Percentiles rank a stretch among this genome's conserved stretches.
These are phyloP conservation scores for Orientallactaga sibirica DNA, from an alignment of 2,797 vertebrate species.

Conservation along the genomic window DNA sequence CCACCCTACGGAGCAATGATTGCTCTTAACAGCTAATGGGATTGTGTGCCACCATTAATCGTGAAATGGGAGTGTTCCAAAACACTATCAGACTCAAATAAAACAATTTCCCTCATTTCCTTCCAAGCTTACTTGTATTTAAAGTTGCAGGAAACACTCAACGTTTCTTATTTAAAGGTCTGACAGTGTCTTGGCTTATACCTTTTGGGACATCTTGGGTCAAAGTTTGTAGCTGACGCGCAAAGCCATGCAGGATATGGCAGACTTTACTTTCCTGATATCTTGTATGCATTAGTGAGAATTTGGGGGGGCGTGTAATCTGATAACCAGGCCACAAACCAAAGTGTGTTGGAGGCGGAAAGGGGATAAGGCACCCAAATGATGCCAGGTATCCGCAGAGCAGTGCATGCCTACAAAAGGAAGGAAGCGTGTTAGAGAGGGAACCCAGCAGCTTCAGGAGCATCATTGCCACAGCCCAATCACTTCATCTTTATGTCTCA, in stretches of 20 bases:
- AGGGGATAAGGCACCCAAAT: background rate
- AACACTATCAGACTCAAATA: constrained; percentile 34
- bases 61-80: constrained; percentile 57
- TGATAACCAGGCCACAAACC: background rate
- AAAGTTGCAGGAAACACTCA: constrained; percentile 28
- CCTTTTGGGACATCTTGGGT: background rate
- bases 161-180: constrained; percentile 37
- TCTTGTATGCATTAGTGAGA: background rate
- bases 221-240: background rate
- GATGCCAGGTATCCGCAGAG: background rate
- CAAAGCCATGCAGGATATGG: background rate
- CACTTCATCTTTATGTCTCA: background rate
- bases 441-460: background rate
- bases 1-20: constrained; percentile 33
- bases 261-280: background rate
- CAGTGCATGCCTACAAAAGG: background rate
- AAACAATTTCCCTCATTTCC: background rate
- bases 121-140: constrained; percentile 52
- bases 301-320: background rate
- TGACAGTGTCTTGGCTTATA: background rate
- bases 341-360: background rate
- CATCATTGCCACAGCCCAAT: background rate
- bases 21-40: constrained; percentile 67
- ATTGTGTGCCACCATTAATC: constrained; percentile 62
- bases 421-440: background rate